Evolutionary conservation across 1,140 invertebrate genomes (phyloP), one percentile per base, ranked within the genome.

Genomic region (Drosophila navojoa): DNA sequence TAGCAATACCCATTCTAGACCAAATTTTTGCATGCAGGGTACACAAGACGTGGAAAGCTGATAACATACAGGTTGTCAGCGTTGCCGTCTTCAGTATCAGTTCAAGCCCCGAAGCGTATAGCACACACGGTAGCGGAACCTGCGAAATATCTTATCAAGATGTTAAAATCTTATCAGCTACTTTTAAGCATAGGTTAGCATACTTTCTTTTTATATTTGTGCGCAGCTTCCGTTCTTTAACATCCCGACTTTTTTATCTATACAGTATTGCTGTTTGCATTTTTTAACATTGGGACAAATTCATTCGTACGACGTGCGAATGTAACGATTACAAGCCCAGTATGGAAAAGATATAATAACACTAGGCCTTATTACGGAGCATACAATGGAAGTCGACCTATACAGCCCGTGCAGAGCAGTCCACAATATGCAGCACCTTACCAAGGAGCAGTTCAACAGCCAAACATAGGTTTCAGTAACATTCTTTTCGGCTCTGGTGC

Each of bases 141-240:
- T 40, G 6, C n/a, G 10, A 42, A 49, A 52, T 25, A 45, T 13
- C 38, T 38, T 29, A 16, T 32, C 13, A 44, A 50, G 19, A 85
- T 85, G 77, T 11, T 69, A 11, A 71, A 67, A 15, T 44, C 63
- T 53, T 69, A 75, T 76, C 67, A 78, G 40, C 42, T 77, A 35
- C 47, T 57, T 29, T 32, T 66, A 42, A 76, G 53, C 42, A 49
- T 78, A 57, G 81, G 81, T 85, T 75, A 15, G 58, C 22, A 35
- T 68, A 59, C 29, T 19, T 49, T 29, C 27, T 29, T 16, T 52
- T 50, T 42, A 42, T 42, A 40, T 32, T 47, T 40, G 7, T 4
- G 16, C 10, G 27, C 6, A 32, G 52, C 35, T 63, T 9, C 13
- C 42, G 25, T 5, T 55, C 6, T 54, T 19, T 42, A 16, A 66